phyloP scores from a whole-genome alignment of 2,113 vertebrate genomes.

The Hippopotamus amphibius region DNA sequence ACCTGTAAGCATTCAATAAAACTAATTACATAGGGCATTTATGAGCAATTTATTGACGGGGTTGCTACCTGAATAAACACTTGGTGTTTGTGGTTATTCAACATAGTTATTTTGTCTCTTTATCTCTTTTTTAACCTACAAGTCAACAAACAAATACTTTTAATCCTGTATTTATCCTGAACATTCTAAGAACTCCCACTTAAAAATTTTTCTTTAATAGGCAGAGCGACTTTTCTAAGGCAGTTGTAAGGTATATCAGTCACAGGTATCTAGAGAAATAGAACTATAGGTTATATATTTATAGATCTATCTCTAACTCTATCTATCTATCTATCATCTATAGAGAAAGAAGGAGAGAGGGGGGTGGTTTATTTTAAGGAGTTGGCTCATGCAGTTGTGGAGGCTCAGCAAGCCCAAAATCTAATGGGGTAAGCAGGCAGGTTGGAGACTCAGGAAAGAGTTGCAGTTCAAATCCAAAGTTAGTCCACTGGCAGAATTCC shows the following conservation, averaged over 20 bases:
- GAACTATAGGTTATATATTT: not conserved
- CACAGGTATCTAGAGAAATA: not conserved
- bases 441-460: not conserved
- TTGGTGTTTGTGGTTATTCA: not conserved
- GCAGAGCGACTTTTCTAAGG: not conserved
- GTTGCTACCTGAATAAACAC: not conserved
- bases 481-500: not conserved
- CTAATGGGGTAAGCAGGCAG: not conserved
- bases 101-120: not conserved
- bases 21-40: not conserved
- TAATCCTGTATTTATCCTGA: constrained; percentile 5
- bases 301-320: not conserved
- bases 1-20: not conserved
- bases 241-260: not conserved
- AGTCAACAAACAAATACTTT: not conserved
- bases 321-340: not conserved
- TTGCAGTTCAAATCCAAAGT: not conserved
- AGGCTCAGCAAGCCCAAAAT: not conserved
- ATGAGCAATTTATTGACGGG: not conserved
- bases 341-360: not conserved
- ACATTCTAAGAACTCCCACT: not conserved
- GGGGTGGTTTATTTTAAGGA: not conserved
- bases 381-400: not conserved
- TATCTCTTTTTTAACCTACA: not conserved
- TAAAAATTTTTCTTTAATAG: not conserved